phyloP scores from a whole-genome alignment of 1,140 invertebrate species.

The Procambarus clarkii region DNA sequence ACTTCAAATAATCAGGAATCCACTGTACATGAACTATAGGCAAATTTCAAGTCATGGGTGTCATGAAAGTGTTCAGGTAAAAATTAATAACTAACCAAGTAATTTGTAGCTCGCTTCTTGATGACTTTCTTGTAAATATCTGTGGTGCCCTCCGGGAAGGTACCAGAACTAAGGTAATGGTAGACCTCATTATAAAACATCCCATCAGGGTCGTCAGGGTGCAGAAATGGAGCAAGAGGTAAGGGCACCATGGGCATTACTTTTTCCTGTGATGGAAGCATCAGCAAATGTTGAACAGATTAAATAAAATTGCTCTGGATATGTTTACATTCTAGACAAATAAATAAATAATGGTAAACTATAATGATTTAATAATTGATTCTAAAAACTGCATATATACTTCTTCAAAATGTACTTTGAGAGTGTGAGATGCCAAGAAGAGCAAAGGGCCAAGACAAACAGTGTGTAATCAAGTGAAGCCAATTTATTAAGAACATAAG shows the following conservation, averaged over 20 bases:
- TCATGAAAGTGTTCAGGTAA: not conserved
- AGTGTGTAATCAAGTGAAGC: no score
- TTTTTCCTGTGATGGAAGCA: slow-evolving; percentile 33
- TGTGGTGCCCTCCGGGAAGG: slow-evolving; percentile 55
- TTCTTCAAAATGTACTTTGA: no score
- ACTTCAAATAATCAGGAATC: no score
- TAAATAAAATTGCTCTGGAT: not conserved
- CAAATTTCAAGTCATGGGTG: no score
- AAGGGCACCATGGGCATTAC: slow-evolving; percentile 17
- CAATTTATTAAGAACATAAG: no score
- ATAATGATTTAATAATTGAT: no score
- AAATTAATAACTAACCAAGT: slow-evolving; percentile 57
- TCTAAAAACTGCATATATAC: no score
- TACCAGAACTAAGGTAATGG: slow-evolving; percentile 62
- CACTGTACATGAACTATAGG: no score
- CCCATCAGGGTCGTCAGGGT: slow-evolving; percentile 62
- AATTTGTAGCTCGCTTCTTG: slow-evolving; percentile 68
- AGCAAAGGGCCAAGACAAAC: no score
- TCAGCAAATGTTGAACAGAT: not conserved
- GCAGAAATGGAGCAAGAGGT: slow-evolving; percentile 65
- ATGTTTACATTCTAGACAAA: no score
- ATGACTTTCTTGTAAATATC: slow-evolving; percentile 69
- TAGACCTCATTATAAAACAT: slow-evolving; percentile 70
- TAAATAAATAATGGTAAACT: no score
- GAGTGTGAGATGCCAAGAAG: no score